These are phyloP conservation scores for Drosophila simulans DNA, from an alignment of 1,140 invertebrate species.

Conservation along the genomic window DNA sequence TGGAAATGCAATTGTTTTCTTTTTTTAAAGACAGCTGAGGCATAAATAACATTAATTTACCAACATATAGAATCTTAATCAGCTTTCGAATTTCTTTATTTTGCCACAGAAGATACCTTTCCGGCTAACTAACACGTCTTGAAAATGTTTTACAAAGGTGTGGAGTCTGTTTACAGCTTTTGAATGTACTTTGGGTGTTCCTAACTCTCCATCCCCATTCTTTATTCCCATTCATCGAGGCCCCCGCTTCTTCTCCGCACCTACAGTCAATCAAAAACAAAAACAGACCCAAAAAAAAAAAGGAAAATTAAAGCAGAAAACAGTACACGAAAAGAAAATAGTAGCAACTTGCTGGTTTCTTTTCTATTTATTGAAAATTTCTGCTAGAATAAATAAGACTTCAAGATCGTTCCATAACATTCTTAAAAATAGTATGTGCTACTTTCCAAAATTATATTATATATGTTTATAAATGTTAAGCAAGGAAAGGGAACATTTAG, in stretches of 20 bases:
- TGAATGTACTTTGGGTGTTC: conserved; percentile 24
- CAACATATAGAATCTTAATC: background rate
- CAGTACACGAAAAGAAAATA: background rate
- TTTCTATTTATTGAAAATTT: too few species aligned
- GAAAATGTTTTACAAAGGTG: background rate
- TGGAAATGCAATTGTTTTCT: too few species aligned
- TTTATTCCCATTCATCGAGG: conserved; percentile 19
- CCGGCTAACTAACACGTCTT: conserved; percentile 17
- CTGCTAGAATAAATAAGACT: too few species aligned
- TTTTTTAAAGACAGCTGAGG: too few species aligned
- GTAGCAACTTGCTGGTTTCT: too few species aligned
- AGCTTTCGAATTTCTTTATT: background rate
- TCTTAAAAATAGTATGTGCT: too few species aligned
- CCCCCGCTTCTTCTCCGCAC: background rate
- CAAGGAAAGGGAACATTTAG: too few species aligned
- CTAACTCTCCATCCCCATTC: conserved; percentile 11
- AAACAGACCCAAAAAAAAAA: conserved; percentile 36
- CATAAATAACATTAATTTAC: background rate
- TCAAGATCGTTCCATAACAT: too few species aligned
- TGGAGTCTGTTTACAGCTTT: conserved; percentile 21
- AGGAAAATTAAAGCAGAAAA: background rate
- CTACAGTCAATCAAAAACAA: conserved; percentile 51
- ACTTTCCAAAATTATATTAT: too few species aligned
- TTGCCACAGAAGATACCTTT: conserved; percentile 2
- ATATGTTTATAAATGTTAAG: too few species aligned